Percentiles rank a stretch among this genome's conserved stretches.
phyloP scores from a whole-genome alignment of 2,113 vertebrate genomes.

The Cyanistes caeruleus region DNA sequence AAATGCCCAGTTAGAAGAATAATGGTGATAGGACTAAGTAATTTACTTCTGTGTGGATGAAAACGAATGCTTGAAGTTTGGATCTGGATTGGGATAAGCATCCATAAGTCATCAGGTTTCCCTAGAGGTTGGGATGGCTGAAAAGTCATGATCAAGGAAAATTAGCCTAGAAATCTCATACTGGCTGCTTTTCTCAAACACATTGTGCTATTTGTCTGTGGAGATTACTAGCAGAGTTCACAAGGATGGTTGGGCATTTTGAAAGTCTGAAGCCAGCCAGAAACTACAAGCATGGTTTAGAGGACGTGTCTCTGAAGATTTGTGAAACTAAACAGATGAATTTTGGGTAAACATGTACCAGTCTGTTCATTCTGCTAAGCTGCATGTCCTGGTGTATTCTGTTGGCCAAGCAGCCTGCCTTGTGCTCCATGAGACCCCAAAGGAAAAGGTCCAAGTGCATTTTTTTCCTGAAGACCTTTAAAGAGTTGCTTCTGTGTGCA shows the following conservation, averaged over 20 bases:
- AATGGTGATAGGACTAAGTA: background rate
- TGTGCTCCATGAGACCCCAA: background rate
- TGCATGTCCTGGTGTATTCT: background rate
- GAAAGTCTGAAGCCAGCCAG: slow-evolving; percentile 8
- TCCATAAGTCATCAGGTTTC: background rate
- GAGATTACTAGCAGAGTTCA: slow-evolving; percentile 12
- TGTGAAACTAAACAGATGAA: background rate
- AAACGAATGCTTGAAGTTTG: background rate
- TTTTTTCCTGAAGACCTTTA: background rate
- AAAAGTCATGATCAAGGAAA: background rate
- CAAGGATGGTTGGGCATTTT: background rate
- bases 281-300: slow-evolving; percentile 5
- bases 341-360: background rate
- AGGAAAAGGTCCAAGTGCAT: background rate
- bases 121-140: background rate
- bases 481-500: background rate
- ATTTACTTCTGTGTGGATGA: background rate
- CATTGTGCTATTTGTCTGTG: background rate
- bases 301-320: background rate
- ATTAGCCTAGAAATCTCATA: background rate
- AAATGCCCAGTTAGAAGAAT: background rate
- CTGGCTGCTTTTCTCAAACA: background rate
- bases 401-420: background rate
- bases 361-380: slow-evolving; percentile 11
- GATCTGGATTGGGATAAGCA: background rate